Percentiles rank a stretch among this genome's conserved stretches.
Evolutionary conservation across 2,888 invertebrate species (phyloP).

Genomic region (Pachymerium ferrugineum): DNA sequence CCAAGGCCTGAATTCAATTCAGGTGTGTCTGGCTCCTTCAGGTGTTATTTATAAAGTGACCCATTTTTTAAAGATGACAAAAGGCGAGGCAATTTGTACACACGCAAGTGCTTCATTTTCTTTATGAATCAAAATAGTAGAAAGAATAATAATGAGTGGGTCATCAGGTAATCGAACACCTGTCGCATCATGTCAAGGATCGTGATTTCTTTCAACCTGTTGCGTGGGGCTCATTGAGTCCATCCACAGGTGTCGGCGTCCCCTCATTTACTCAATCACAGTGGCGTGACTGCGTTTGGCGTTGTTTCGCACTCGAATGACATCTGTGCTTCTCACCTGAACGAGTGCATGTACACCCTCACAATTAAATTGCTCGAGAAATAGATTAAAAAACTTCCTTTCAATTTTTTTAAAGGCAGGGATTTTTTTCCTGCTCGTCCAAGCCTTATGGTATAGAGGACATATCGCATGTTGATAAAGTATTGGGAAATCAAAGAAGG

Average conservation of each 20-base stretch:
- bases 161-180: conserved; percentile 4
- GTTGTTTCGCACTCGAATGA: neutral
- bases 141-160: neutral
- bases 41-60: too few relatives aligned
- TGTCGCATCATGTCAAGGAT: neutral
- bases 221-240: neutral
- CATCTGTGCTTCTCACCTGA: neutral
- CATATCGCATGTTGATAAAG: too few relatives aligned
- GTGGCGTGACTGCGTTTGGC: neutral
- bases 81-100: too few relatives aligned
- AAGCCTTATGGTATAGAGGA: too few relatives aligned
- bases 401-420: too few relatives aligned
- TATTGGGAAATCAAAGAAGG: too few relatives aligned
- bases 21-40: too few relatives aligned
- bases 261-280: conserved; percentile 3
- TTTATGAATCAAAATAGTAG: neutral
- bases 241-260: neutral
- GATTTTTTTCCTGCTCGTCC: too few relatives aligned
- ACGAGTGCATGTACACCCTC: neutral
- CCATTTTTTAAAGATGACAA: too few relatives aligned
- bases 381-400: neutral
- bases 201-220: neutral
- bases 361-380: neutral
- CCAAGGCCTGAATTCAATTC: too few relatives aligned
- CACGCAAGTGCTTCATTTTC: too few relatives aligned